Evolutionary conservation across 2,113 vertebrate genomes (phyloP).

Genomic region (human): DNA sequence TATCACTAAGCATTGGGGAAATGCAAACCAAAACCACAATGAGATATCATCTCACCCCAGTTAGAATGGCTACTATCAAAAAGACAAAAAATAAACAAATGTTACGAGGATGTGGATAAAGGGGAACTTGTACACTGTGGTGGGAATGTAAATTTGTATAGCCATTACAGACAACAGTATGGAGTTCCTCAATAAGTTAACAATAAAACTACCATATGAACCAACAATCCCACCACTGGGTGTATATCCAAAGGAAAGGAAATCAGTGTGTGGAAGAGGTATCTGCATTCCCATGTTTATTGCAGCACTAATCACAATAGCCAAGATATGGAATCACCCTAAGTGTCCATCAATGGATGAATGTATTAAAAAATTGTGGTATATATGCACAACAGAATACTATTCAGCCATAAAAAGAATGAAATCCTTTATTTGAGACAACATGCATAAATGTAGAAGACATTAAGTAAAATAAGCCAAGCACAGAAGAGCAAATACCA

Average conservation of each 20-base stretch:
- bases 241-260: not conserved
- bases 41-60: not conserved
- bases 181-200: not conserved
- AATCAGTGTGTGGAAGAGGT: not conserved
- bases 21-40: not conserved
- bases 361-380: not conserved
- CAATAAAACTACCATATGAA: not conserved
- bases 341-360: not conserved
- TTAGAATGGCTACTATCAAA: not conserved
- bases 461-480: not conserved
- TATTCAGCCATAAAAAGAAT: not conserved
- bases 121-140: not conserved
- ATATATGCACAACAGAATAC: not conserved
- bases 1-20: not conserved
- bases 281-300: not conserved
- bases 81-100: not conserved
- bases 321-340: not conserved
- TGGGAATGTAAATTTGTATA: not conserved
- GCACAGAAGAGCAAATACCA: not conserved
- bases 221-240: not conserved
- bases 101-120: not conserved
- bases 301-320: not conserved
- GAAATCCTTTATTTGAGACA: not conserved
- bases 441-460: not conserved
- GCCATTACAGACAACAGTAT: not conserved